Conservation (phyloP, 2,113 vertebrate genomes). For the Vombatus ursinus region DNA sequence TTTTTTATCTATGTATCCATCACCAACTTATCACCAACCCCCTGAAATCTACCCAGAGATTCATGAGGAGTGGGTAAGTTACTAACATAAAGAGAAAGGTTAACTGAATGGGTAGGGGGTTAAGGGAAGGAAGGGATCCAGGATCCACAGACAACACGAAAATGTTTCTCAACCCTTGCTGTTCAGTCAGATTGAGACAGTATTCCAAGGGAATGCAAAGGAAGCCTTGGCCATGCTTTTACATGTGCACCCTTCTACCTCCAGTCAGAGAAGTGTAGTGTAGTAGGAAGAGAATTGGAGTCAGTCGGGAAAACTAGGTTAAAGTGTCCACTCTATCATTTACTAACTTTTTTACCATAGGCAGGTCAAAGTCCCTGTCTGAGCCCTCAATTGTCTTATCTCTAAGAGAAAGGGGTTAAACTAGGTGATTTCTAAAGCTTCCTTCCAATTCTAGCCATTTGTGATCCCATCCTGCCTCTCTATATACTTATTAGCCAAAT, state of each 20-base stretch:
- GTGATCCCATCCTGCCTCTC: neutral
- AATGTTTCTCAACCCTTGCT: neutral
- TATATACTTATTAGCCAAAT: neutral
- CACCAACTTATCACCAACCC: neutral
- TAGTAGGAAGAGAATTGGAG: neutral
- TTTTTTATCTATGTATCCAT: neutral
- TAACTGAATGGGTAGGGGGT: neutral
- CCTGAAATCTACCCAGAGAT: neutral
- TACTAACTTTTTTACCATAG: neutral
- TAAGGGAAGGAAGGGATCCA: neutral
- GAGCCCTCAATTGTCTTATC: neutral
- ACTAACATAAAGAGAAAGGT: neutral
- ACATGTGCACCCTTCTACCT: neutral
- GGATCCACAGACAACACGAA: neutral
- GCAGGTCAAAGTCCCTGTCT: neutral
- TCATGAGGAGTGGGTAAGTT: neutral
- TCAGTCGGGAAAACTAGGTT: neutral
- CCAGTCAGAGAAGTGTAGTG: neutral
- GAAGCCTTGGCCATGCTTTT: neutral
- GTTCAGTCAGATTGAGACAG: constrained; percentile 13
- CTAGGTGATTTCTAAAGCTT: neutral
- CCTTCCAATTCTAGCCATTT: neutral
- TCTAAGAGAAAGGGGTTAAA: neutral
- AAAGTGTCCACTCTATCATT: neutral
- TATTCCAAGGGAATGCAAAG: neutral